Base-by-base conservation (phyloP, 2,888 invertebrate species). In the Helleia helle region DNA sequence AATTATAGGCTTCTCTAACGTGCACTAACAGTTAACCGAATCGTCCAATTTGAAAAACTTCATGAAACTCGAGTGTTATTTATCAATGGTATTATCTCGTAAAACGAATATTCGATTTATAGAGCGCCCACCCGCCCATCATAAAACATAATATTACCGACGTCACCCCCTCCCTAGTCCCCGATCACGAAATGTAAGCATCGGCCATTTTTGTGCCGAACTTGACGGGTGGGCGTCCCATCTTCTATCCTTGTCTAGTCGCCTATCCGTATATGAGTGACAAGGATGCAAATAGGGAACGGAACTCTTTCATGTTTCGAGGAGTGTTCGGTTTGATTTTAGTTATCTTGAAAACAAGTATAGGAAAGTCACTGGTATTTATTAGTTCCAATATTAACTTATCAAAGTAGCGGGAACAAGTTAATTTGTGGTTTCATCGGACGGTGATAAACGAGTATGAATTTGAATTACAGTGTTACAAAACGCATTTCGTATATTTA, bases 141-240 rank as follows among this genome's bases (percentile, higher is more conserved):
- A 71, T 81, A 79, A 80, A 80, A 79, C 74, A 79, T 80, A 79
- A 79, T 74, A 80, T 74, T 81, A 80, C 80, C 79, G 79, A 75
- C 74, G 69, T 65, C 69, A 68, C 71, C 72, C 74, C 77, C 79
- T 74, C 81, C 79, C 80, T 75, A 75, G 77, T n/a, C n/a, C n/a
- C 74, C 81, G 73, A 79, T 79, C 81, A 77, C 79, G 80, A 77
- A 77, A 75, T 81, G 71, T 71, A 67, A 76, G 71, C 71, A 68
- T 71, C 80, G 80, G 75, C 77, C 79, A 77, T 80, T 77, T 76
- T 72, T 69, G 71, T 64, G 69, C 65, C 68, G 63, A 76, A 74
- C 71, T 71, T 71, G 72, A 71, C 72, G 68, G 65, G 68, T 67
- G 65, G 64, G 55, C 59, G 61, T 60, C 63, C 62, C 56, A 46